Evolutionary conservation across 2,888 invertebrate species (phyloP).

Genomic region (Habrosyne pyritoides): DNA sequence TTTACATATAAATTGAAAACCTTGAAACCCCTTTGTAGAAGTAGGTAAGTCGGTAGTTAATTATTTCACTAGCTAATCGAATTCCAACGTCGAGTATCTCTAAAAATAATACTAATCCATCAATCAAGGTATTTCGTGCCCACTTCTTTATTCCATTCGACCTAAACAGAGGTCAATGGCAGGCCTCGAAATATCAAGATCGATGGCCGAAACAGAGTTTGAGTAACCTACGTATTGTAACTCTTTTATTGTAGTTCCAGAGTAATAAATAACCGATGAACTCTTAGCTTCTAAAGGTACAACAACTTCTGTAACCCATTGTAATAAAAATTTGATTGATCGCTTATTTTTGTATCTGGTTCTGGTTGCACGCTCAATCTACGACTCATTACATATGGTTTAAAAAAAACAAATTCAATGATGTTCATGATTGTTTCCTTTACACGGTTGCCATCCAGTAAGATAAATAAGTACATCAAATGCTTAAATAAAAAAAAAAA

Average conservation of each 20-base stretch:
- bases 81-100: background rate
- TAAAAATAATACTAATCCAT: slow-evolving; percentile 1
- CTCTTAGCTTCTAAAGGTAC: background rate
- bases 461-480: too few species aligned
- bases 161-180: slow-evolving; percentile 35
- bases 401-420: too few species aligned
- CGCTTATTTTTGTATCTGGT: background rate
- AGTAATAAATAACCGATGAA: background rate
- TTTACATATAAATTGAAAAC: too few species aligned
- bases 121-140: slow-evolving; percentile 1
- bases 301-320: background rate
- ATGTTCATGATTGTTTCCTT: too few species aligned
- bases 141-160: slow-evolving; percentile 16
- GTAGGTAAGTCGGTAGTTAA: background rate
- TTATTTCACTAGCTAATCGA: background rate
- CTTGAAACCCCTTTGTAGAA: too few species aligned
- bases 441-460: too few species aligned
- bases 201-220: slow-evolving; percentile 18
- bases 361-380: background rate
- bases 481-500: too few species aligned
- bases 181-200: slow-evolving; percentile 28
- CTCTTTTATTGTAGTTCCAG: slow-evolving; percentile 2
- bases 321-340: background rate
- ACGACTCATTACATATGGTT: too few species aligned
- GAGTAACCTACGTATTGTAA: background rate